phyloP scores from a whole-genome alignment of 2,797 vertebrate species.

The Parotocinclus haroldoi region DNA sequence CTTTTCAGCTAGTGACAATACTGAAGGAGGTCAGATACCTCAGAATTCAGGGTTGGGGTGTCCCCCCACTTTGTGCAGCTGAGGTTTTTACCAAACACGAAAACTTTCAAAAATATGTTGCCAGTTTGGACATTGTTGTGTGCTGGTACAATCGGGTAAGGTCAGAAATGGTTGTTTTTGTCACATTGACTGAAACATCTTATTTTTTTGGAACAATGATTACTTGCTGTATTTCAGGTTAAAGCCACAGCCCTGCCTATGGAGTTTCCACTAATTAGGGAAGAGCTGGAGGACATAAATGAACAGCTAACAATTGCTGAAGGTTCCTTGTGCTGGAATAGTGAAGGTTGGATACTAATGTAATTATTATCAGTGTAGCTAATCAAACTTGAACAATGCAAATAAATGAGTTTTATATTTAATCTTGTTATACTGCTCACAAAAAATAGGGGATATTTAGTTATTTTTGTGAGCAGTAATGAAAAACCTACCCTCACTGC shows the following conservation, averaged over 20 bases:
- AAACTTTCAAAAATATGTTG: slow-evolving; percentile 67
- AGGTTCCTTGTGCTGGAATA: slow-evolving; percentile 63
- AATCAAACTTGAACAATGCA: no score
- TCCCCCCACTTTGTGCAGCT: slow-evolving; percentile 56
- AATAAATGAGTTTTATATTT: no score
- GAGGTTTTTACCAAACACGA: slow-evolving; percentile 62
- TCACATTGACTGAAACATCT: background rate
- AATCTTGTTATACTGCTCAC: no score
- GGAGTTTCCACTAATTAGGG: slow-evolving; percentile 65
- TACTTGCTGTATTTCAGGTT: slow-evolving; percentile 51
- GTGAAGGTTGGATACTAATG: slow-evolving; percentile 55
- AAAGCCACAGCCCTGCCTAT: slow-evolving; percentile 53
- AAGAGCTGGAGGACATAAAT: slow-evolving; percentile 62
- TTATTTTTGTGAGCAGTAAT: no score
- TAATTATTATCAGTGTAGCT: no score
- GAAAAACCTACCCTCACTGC: no score
- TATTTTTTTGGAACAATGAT: slow-evolving; percentile 1
- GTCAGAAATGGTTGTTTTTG: background rate
- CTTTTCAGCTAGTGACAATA: slow-evolving; percentile 59
- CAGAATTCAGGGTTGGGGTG: slow-evolving; percentile 63
- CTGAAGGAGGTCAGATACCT: slow-evolving; percentile 75
- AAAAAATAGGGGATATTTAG: no score
- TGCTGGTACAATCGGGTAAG: slow-evolving; percentile 76
- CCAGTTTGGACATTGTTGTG: slow-evolving; percentile 68
- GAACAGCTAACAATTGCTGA: slow-evolving; percentile 51